These are phyloP conservation scores for Anguilla marmorata DNA, from an alignment of 2,797 vertebrate species.

Conservation along the genomic window DNA sequence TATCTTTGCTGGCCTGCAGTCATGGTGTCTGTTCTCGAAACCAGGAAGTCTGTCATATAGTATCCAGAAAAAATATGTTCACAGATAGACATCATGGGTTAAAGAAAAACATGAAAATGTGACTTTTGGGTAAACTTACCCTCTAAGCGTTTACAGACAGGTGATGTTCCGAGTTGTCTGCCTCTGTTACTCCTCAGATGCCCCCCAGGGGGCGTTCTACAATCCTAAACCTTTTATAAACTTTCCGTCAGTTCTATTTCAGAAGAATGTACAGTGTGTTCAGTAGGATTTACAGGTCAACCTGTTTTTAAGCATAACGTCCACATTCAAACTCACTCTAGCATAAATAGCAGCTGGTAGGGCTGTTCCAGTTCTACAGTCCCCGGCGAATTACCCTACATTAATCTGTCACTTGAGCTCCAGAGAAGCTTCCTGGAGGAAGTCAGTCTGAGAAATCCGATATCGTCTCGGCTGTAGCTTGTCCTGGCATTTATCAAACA, in stretches of 20 bases:
- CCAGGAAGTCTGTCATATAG: not conserved
- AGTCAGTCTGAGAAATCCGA: not conserved
- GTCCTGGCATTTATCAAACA: conserved; percentile 20
- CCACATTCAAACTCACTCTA: conserved; percentile 30
- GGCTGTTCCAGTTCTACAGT: conserved; percentile 19
- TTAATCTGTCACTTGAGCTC: not conserved
- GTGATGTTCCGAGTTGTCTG: not conserved
- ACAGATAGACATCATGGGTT: not conserved
- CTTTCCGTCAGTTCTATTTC: not conserved
- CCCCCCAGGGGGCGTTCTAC: not conserved
- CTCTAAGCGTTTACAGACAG: not conserved
- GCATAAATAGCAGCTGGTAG: conserved; percentile 36
- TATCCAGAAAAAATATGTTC: not conserved
- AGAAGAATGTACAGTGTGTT: not conserved
- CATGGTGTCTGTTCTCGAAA: not conserved
- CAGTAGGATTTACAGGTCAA: not conserved
- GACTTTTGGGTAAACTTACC: not conserved
- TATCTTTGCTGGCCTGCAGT: not conserved
- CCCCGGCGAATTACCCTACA: conserved; percentile 7
- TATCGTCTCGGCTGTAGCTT: conserved; percentile 3
- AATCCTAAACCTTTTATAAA: not conserved
- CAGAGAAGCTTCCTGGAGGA: not conserved
- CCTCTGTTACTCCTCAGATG: not conserved
- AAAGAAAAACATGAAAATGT: not conserved
- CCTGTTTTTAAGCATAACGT: conserved; percentile 26